Evolutionary conservation across 2,888 invertebrate species (phyloP), one percentile per base, ranked within the genome.

Genomic region (Hyles lineata): DNA sequence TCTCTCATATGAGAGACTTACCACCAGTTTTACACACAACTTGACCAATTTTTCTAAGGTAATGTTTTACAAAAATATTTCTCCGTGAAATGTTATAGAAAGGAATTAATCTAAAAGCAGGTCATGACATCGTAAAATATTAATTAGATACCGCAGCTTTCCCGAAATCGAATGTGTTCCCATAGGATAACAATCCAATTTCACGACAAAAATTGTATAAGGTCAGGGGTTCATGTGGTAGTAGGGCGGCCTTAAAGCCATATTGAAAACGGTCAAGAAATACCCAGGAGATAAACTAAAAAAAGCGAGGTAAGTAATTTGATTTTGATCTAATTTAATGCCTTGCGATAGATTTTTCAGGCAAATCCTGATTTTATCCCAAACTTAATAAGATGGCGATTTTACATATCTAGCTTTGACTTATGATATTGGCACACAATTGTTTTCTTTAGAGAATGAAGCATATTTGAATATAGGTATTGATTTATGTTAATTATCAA

Each of bases 101-200:
- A n/a, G 21, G 21, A 50, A 50, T 67, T 67, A 67, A 67, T 50
- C 67, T 50, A 50, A 11, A 6, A 25, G 23, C 15, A 21, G 50
- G 11, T 21, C n/a, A 11, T 63, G 11, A 11, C n/a, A 6, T 50
- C 17, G 67, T 50, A 43, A 50, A 50, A 67, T 43, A 67, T 67
- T 67, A 23, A 25, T 21, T 50, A 67, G 43, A 23, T 21, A 43
- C 23, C n/a, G 23, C 29, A 19, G 62, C 62, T 23, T 67, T 5
- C 67, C 67, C 23, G 63, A 43, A 63, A 67, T 67, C 67, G 67
- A 67, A 67, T 23, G 43, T 43, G 15, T 2, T 50, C 67, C 50
- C 67, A 67, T 6, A 15, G 67, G 63, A 43, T 15, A 21, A 9
- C 1, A 43, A 67, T 21, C 43, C 43, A 50, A 67, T 67, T 67